Percentiles rank a stretch among this genome's conserved stretches.
These are phyloP conservation scores for Ectropis grisescens DNA, from an alignment of 1,140 invertebrate genomes.

Conservation along the genomic window DNA sequence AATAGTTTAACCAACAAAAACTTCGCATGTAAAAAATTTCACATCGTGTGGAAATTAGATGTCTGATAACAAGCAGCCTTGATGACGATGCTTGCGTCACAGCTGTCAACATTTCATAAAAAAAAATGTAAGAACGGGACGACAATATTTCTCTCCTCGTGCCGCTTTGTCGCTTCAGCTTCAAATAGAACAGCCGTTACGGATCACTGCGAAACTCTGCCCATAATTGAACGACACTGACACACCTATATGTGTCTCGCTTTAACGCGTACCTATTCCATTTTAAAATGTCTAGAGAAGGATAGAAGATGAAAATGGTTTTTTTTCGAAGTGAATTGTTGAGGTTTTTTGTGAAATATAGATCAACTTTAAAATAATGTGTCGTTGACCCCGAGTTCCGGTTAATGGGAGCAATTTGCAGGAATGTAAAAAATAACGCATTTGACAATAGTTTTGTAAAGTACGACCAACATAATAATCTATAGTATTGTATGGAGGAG, in stretches of 20 bases:
- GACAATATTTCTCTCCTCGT: constrained; percentile 14
- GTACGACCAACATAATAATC: too few species aligned
- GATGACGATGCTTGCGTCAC: constrained; percentile 27
- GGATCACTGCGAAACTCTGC: constrained; percentile 46
- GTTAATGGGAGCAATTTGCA: constrained; percentile 13
- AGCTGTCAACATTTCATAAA: constrained; percentile 27
- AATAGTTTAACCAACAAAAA: too few species aligned
- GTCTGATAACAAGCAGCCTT: constrained; percentile 19
- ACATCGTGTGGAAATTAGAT: constrained; percentile 17
- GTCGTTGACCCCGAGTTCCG: constrained; percentile 43
- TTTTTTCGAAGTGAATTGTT: constrained; percentile 29
- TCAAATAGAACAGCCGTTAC: constrained; percentile 49
- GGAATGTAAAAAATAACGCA: background rate
- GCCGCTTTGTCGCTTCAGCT: constrained; percentile 40
- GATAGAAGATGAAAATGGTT: constrained; percentile 17
- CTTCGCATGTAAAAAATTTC: too few species aligned
- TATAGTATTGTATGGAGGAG: background rate
- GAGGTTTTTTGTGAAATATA: constrained; percentile 53
- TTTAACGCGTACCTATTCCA: constrained; percentile 15
- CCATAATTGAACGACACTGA: constrained; percentile 27
- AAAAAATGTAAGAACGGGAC: constrained; percentile 42
- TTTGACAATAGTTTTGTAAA: background rate
- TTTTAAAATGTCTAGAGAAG: background rate
- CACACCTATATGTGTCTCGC: constrained; percentile 26
- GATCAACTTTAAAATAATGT: constrained; percentile 54